Conservation (phyloP, 2,888 invertebrate genomes). For the Platycnemis pennipes region DNA sequence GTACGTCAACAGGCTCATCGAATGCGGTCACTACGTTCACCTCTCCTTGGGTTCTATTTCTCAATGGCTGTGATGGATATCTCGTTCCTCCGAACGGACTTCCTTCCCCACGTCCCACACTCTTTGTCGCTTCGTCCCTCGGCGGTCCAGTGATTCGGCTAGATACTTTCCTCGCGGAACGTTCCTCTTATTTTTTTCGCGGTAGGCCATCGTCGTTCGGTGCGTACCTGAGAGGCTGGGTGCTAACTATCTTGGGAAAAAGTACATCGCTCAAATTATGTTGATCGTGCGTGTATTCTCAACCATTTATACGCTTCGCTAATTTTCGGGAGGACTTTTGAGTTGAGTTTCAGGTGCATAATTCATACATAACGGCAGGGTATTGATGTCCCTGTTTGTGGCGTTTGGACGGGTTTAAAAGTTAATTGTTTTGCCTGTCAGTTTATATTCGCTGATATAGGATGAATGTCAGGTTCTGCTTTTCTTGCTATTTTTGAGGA, state of each 20-base stretch:
- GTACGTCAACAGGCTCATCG: neutral
- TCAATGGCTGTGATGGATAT: neutral
- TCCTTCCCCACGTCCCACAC: too few species aligned
- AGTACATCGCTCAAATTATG: neutral
- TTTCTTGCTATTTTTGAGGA: neutral
- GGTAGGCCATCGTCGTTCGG: neutral
- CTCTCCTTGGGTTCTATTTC: neutral
- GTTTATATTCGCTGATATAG: too few species aligned
- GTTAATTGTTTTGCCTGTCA: too few species aligned
- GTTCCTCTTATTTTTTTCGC: neutral
- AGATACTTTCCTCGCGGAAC: neutral
- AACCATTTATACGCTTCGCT: too few species aligned
- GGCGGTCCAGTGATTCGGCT: neutral
- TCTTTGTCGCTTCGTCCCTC: too few species aligned
- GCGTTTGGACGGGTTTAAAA: too few species aligned
- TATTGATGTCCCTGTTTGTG: too few species aligned
- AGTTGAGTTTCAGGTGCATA: too few species aligned
- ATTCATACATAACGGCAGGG: too few species aligned
- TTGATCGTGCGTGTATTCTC: too few species aligned
- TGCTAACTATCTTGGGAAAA: constrained; percentile 13
- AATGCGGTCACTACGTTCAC: neutral
- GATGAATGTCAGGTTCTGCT: neutral
- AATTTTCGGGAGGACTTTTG: too few species aligned
- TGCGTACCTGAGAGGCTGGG: neutral
- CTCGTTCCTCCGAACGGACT: neutral